Evolutionary conservation across 2,797 vertebrate species (phyloP), one percentile per base, ranked within the genome.

Genomic region (Chanos chanos): DNA sequence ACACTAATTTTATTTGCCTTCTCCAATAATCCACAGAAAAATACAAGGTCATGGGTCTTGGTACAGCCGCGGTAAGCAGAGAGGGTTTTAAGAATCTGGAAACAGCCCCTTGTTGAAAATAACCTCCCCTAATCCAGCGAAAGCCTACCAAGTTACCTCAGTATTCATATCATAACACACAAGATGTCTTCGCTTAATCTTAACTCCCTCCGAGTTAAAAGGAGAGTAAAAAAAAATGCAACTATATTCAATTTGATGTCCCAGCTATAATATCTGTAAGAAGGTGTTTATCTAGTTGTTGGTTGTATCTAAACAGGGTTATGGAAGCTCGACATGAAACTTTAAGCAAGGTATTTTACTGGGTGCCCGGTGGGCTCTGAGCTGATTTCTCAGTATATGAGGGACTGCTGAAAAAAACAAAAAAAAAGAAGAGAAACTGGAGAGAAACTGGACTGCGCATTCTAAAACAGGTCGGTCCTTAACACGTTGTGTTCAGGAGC

Each of bases 1-100:
- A 73, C 71, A 73, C 76, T 80, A 70, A 83, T 83, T 83, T 78
- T 57, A 82, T 81, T 81, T 77, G 68, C 68, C 68, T n/a, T 78
- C 79, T 75, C 64, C 71, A 78, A 77, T 78, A 78, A 79, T 86
- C 74, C 63, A 72, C 52, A 47, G 72, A 59, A 61, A 79, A 65
- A 74, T 66, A 80, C 54, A 72, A 44, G 79, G 76, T 80, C 73
- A 75, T 53, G 66, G 81, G 73, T 76, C 67, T 55, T 21, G 66
- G 69, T 48, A 44, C 64, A 77, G 71, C 74, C 67, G 61, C 61
- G 66, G 78, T 77, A 78, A 82, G 83, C 79, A 76, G 79, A 68
- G 68, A 66, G 39, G 69, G 61, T 70, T 79, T 83, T 70, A 77
- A 45, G 72, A 76, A 64, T 67, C 60, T 56, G 60, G 40, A 83